A percentile compares a stretch with the other conserved stretches of the same genome.
Conservation (phyloP, 2,888 invertebrate genomes). For the Barypeithes pellucidus region DNA sequence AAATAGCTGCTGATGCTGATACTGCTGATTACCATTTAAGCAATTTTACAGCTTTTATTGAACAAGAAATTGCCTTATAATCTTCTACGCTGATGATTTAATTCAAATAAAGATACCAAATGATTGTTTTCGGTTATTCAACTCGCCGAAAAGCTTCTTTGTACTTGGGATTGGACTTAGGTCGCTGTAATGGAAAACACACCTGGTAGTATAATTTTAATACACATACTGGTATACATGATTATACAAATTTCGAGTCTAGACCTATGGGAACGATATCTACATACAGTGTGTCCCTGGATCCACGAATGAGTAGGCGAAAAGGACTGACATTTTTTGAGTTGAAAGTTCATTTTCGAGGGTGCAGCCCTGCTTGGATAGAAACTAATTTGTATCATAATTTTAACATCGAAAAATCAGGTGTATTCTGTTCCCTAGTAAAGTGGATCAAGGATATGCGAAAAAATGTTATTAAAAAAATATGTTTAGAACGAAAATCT, state of each 20-base stretch:
- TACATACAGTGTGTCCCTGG: no score
- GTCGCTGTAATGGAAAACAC: not conserved
- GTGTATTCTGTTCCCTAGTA: no score
- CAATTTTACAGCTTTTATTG: slow-evolving; percentile 25
- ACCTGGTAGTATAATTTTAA: not conserved
- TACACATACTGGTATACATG: not conserved
- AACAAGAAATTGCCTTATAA: slow-evolving; percentile 35
- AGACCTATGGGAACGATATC: not conserved
- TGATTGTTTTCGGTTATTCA: slow-evolving; percentile 27
- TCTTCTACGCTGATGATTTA: slow-evolving; percentile 20
- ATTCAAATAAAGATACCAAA: slow-evolving; percentile 31
- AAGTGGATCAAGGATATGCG: no score
- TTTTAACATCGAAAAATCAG: no score
- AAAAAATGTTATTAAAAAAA: no score
- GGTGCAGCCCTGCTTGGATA: no score
- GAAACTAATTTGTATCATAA: no score
- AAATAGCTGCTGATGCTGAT: not conserved
- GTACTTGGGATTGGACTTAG: not conserved
- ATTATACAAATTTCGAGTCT: not conserved
- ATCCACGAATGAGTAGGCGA: no score
- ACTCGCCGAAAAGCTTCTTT: slow-evolving; percentile 14
- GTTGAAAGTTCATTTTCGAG: no score
- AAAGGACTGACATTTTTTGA: no score
- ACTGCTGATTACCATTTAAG: slow-evolving; percentile 2
- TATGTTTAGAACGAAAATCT: no score